phyloP scores from a whole-genome alignment of 2,113 vertebrate species.

The Carassius gibelio region DNA sequence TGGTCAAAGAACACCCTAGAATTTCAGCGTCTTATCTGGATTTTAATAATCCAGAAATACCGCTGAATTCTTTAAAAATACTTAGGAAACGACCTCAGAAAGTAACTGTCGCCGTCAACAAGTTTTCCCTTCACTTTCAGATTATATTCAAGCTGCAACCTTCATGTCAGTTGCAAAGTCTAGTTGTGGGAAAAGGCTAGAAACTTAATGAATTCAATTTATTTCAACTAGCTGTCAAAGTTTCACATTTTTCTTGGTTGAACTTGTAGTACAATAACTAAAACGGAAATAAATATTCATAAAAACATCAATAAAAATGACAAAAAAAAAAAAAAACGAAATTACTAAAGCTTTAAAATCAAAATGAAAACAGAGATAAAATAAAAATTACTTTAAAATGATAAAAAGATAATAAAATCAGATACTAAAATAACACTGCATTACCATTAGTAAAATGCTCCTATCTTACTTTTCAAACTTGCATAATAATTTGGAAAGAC shows the following conservation, averaged over 20 bases:
- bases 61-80: not conserved
- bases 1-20: not conserved
- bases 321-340: too few relatives aligned
- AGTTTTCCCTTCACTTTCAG: not conserved
- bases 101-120: not conserved
- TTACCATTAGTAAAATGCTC: not conserved
- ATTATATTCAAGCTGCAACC: not conserved
- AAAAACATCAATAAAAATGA: too few relatives aligned
- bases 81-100: not conserved
- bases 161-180: not conserved
- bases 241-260: not conserved
- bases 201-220: not conserved
- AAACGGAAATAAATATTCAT: too few relatives aligned
- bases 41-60: conserved; percentile 9
- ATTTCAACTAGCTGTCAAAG: not conserved
- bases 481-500: too few relatives aligned
- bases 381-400: too few relatives aligned
- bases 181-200: not conserved
- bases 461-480: not conserved
- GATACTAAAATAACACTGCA: too few relatives aligned
- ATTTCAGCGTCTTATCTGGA: not conserved
- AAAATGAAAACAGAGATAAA: too few relatives aligned
- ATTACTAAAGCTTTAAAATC: too few relatives aligned
- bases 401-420: too few relatives aligned
- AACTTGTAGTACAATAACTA: not conserved